phyloP scores from a whole-genome alignment of 2,888 invertebrate genomes.

The Parapristionchus giblindavisi region DNA sequence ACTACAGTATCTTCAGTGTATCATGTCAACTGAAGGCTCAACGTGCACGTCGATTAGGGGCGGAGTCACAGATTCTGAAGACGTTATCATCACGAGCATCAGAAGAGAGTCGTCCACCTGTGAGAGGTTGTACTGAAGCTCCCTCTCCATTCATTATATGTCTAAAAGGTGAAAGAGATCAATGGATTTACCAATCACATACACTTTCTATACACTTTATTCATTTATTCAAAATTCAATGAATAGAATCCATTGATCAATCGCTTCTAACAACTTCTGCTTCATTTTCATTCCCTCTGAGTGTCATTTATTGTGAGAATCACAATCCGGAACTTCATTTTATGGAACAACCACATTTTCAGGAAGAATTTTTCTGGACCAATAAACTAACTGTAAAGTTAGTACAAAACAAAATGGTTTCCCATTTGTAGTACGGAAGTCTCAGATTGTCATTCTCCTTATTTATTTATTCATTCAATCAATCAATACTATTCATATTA shows the following conservation, averaged over 20 bases:
- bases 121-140: conserved; percentile 54
- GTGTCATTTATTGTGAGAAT: too few relatives aligned
- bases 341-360: too few relatives aligned
- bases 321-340: too few relatives aligned
- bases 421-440: too few relatives aligned
- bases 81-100: conserved; percentile 63
- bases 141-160: conserved; percentile 43
- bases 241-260: neutral
- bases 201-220: neutral
- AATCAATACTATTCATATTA: conserved; percentile 30
- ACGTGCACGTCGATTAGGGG: conserved; percentile 58
- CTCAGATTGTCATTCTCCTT: too few relatives aligned
- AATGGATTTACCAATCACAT: neutral
- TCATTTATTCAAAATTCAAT: neutral
- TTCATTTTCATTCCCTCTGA: neutral
- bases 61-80: conserved; percentile 58
- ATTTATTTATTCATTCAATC: neutral
- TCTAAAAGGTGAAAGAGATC: conserved; percentile 39
- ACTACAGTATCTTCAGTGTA: conserved; percentile 17
- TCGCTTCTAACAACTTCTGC: conserved; percentile 11
- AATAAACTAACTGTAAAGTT: too few relatives aligned
- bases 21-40: conserved; percentile 40
- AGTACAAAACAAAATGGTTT: too few relatives aligned
- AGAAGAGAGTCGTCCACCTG: conserved; percentile 61
- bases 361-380: too few relatives aligned